Evolutionary conservation across 2,797 vertebrate genomes (phyloP).

Genomic region (Sebastes steindachneri): DNA sequence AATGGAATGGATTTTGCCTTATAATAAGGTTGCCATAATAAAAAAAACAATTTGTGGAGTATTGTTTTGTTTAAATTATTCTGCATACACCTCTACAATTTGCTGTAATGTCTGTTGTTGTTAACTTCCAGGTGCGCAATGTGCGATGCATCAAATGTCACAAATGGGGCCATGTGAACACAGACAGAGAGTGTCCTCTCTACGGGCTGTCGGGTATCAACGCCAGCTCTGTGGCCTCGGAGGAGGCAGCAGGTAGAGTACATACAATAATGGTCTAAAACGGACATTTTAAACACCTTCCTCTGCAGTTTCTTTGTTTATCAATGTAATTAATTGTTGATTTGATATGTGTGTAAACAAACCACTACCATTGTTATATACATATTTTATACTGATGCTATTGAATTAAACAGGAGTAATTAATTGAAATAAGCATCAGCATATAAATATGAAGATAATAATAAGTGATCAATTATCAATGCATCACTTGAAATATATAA

Average conservation of each 20-base stretch:
- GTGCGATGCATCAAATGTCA: conserved; percentile 99
- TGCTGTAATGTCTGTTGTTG: neutral
- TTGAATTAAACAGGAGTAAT: neutral
- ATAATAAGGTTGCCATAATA: neutral
- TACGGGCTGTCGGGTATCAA: conserved; percentile 98
- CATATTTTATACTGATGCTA: neutral
- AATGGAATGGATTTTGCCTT: neutral
- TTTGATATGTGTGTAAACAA: neutral
- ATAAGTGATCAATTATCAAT: neutral
- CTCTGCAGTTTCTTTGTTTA: neutral
- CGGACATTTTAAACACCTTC: neutral
- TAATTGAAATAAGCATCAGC: neutral
- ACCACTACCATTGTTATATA: neutral
- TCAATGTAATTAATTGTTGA: neutral
- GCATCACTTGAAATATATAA: neutral
- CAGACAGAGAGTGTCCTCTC: conserved; percentile 96
- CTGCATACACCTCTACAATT: neutral
- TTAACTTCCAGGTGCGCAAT: conserved; percentile 89
- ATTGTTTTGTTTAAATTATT: neutral
- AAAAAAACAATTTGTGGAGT: neutral
- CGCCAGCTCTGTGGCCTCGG: conserved; percentile 90
- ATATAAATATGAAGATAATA: neutral
- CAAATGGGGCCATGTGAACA: conserved; percentile 99
- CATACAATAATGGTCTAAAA: neutral
- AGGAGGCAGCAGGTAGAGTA: conserved; percentile 91